These are phyloP conservation scores for Tiliacea aurago DNA, from an alignment of 2,888 invertebrate genomes.

Conservation along the genomic window DNA sequence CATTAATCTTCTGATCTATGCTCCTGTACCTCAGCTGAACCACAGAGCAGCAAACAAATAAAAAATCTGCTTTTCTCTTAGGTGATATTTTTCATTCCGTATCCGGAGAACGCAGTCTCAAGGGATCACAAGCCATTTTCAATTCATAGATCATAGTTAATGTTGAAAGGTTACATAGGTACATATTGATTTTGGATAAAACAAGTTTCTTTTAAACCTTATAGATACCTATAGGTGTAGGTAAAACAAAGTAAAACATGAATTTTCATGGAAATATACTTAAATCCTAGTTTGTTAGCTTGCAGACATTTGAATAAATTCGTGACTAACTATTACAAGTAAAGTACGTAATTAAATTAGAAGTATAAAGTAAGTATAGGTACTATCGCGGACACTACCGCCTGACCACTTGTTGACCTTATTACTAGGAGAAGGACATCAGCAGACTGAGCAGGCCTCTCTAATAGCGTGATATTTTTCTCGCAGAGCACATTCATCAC, in stretches of 20 bases:
- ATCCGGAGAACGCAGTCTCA: background rate
- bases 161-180: background rate
- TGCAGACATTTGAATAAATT: constrained; percentile 22
- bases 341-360: constrained; percentile 27
- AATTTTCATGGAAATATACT: background rate
- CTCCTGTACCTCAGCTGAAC: background rate
- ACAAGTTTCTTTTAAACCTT: background rate
- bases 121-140: constrained; percentile 2
- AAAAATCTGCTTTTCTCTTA: background rate
- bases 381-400: too few species aligned
- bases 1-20: background rate
- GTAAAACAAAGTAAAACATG: too few species aligned
- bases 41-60: background rate
- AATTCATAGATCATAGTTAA: constrained; percentile 2
- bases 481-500: too few species aligned
- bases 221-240: background rate
- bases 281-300: constrained; percentile 10
- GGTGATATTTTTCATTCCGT: background rate
- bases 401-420: too few species aligned
- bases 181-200: background rate
- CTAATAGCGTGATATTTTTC: too few species aligned
- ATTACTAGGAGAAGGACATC: too few species aligned
- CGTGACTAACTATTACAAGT: constrained; percentile 10
- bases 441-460: too few species aligned
- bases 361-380: background rate